Percentiles rank a stretch among this genome's conserved stretches.
phyloP scores from a whole-genome alignment of 30 jellyfish, hydroid and myxozoan species.

The Aurelia aurita complex sp. Pacific region DNA sequence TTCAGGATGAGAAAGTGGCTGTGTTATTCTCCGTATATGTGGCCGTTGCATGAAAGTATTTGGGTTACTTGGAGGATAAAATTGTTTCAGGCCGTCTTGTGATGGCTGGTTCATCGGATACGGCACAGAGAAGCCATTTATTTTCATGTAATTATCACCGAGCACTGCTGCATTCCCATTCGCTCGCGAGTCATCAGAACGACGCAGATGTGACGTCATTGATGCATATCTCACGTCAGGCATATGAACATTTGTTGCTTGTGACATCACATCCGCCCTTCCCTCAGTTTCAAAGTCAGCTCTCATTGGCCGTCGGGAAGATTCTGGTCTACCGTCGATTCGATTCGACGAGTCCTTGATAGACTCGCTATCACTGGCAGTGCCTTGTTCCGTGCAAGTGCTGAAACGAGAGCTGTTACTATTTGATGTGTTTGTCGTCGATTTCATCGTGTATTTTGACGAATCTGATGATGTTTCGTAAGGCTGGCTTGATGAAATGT shows the following conservation, averaged over 20 bases:
- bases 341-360: conserved; percentile 25
- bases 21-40: conserved; percentile 67
- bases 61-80: conserved; percentile 40
- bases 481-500: conserved; percentile 73
- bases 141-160: conserved; percentile 29
- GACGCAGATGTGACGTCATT: neutral
- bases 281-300: conserved; percentile 23
- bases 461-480: conserved; percentile 88
- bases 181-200: conserved; percentile 29
- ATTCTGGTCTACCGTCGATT: conserved; percentile 34
- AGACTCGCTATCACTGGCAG: conserved; percentile 68
- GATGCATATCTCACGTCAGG: conserved; percentile 37
- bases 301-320: conserved; percentile 15
- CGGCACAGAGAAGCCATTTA: conserved; percentile 62
- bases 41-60: conserved; percentile 47
- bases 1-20: conserved; percentile 55
- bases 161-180: conserved; percentile 22
- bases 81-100: conserved; percentile 29
- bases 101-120: conserved; percentile 7
- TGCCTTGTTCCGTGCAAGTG: conserved; percentile 74
- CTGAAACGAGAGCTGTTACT: conserved; percentile 76
- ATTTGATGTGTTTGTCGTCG: conserved; percentile 65
- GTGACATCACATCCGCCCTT: conserved; percentile 26
- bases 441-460: conserved; percentile 76
- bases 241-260: conserved; percentile 28